Evolutionary conservation across 2,797 vertebrate species (phyloP).

Genomic region (Argyrosomus regius): DNA sequence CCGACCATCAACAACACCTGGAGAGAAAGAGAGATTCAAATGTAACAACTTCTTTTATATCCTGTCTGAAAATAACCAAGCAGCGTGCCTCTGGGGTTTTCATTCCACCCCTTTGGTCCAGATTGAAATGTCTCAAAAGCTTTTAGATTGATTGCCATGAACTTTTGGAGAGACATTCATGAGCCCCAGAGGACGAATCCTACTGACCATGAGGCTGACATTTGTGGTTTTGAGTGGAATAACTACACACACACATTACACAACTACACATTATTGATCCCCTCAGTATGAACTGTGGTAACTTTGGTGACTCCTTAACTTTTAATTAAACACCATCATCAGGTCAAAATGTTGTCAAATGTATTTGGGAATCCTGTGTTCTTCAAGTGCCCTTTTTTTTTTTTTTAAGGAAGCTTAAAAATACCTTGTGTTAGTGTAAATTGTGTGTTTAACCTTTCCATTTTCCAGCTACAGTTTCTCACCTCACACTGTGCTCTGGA

Average conservation of each 20-base stretch:
- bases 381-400: not conserved
- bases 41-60: not conserved
- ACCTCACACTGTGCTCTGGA: conserved; percentile 89
- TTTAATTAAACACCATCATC: no score
- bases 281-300: no score
- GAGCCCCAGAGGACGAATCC: no score
- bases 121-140: not conserved
- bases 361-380: not conserved
- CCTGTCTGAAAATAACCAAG: not conserved
- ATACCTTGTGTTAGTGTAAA: not conserved
- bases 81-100: not conserved
- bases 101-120: not conserved
- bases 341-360: no score
- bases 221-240: no score
- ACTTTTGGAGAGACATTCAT: no score
- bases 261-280: no score
- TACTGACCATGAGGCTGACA: no score
- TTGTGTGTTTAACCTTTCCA: not conserved
- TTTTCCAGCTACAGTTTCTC: not conserved
- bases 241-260: no score
- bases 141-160: not conserved
- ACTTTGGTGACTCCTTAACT: no score
- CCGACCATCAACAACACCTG: conserved; percentile 94
- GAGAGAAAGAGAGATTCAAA: not conserved
- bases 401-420: not conserved